Evolutionary conservation across 2,888 invertebrate species (phyloP), one percentile per base, ranked within the genome.

Genomic region (Mesorhabditis belari): DNA sequence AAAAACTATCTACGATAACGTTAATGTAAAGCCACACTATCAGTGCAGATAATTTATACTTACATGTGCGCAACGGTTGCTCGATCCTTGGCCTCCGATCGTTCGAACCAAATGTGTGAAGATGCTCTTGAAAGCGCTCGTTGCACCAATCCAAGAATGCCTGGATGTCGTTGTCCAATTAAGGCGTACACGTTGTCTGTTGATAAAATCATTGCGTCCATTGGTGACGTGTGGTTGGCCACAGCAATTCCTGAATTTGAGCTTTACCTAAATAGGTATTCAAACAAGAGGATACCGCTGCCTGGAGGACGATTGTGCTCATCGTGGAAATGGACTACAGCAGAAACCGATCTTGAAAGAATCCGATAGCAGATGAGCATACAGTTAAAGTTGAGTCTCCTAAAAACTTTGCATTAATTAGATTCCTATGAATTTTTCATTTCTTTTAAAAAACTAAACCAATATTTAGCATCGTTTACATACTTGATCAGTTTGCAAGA

Each of bases 61-160:
- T 23, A 90, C 90, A 89, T 88, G 76, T 86, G 87, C 0, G 92
- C 88, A 2, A 96, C 96, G 9, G 90, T 88, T 77, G 88, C 87
- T 65, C 96, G 86, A 82, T 98, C 98, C 80, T 91, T 91, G 0
- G 90, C 89, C 84, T 96, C 95, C 0, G 91, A 91, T 62, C 98
- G 85, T 82, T 98, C 95, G 82, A 98, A 98, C 96, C 96, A 98
- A 77, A 98, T 94, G 81, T 98, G 96, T 0, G 92, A 90, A 12
- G 92, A 92, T 17, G 95, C 93, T 77, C 94, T 86, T 3, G 90
- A 91, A 56, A 98, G 84, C 2, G 95, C 93, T 78, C 92, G 84
- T 84, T 98, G 95, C 55, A 98, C 84, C 44, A 95, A 57, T 95
- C 84, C 66, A 12, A 63, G 63, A n/a, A 57, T 51, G 5, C 95